phyloP scores from a whole-genome alignment of 2,113 vertebrate species.

The Amia ocellicauda region DNA sequence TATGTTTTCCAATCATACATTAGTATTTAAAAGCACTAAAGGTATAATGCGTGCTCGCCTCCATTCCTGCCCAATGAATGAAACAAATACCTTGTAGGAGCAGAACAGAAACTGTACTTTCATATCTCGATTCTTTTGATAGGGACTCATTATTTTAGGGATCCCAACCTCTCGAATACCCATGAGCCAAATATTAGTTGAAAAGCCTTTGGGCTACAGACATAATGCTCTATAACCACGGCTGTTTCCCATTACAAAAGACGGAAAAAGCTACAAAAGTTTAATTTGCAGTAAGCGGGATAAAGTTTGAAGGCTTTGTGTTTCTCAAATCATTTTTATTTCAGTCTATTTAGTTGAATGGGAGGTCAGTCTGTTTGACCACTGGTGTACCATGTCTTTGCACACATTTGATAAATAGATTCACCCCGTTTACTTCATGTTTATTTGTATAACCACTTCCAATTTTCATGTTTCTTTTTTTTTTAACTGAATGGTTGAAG shows the following conservation, averaged over 20 bases:
- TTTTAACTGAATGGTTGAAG: too few relatives aligned
- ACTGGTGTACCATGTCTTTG: background rate
- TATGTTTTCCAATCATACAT: too few relatives aligned
- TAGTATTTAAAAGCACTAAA: too few relatives aligned
- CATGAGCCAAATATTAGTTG: constrained; percentile 24
- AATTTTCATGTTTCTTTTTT: too few relatives aligned
- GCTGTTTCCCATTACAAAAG: constrained; percentile 76
- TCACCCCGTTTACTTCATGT: too few relatives aligned
- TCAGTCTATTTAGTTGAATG: constrained; percentile 37
- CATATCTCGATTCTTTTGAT: constrained; percentile 50
- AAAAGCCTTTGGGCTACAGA: constrained; percentile 56
- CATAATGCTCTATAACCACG: constrained; percentile 56
- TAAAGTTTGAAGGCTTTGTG: constrained; percentile 60
- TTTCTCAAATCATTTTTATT: constrained; percentile 51
- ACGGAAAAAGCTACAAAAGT: constrained; percentile 77
- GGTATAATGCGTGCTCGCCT: too few relatives aligned
- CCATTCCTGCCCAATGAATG: too few relatives aligned
- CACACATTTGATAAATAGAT: too few relatives aligned
- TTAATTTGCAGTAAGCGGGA: constrained; percentile 72
- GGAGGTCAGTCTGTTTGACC: constrained; percentile 32
- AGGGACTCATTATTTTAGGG: constrained; percentile 63
- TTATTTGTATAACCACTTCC: too few relatives aligned
- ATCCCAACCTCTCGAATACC: constrained; percentile 37
- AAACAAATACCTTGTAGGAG: too few relatives aligned
- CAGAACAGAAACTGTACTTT: too few relatives aligned